Conservation (phyloP, 2,113 vertebrate species). For the Mustelus asterias region DNA sequence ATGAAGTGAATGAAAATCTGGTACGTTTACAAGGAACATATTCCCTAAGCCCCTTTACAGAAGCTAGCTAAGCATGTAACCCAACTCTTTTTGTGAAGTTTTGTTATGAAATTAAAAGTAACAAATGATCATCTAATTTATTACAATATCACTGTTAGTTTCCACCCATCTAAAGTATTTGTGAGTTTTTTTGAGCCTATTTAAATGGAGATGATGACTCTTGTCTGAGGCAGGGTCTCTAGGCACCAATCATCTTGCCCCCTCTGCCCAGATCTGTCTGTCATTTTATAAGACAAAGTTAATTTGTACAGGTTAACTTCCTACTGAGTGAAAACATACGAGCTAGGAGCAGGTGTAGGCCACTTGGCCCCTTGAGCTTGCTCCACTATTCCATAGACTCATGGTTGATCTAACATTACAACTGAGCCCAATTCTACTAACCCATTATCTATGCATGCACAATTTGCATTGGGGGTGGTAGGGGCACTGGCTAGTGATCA, state of each 20-base stretch:
- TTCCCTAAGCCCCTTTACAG: neutral
- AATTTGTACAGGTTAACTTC: neutral
- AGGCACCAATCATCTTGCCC: neutral
- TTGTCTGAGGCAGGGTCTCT: neutral
- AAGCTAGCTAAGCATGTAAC: neutral
- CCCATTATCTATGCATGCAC: neutral
- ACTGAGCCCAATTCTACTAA: neutral
- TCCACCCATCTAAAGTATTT: neutral
- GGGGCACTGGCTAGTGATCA: neutral
- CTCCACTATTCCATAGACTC: no score
- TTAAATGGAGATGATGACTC: neutral
- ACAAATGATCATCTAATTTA: neutral
- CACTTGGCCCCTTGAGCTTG: no score
- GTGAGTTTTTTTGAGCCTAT: neutral
- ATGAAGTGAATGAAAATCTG: slow-evolving; percentile 42
- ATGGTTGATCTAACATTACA: neutral
- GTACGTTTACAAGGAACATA: slow-evolving; percentile 44
- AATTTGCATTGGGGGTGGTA: neutral
- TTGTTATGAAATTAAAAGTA: neutral
- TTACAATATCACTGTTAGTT: neutral
- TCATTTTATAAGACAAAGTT: neutral
- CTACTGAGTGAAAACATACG: neutral
- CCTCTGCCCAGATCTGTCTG: neutral
- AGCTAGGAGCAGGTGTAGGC: no score
- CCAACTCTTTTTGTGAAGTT: neutral